Conservation (phyloP, 2,797 vertebrate genomes). For the Gallinago solitaria region DNA sequence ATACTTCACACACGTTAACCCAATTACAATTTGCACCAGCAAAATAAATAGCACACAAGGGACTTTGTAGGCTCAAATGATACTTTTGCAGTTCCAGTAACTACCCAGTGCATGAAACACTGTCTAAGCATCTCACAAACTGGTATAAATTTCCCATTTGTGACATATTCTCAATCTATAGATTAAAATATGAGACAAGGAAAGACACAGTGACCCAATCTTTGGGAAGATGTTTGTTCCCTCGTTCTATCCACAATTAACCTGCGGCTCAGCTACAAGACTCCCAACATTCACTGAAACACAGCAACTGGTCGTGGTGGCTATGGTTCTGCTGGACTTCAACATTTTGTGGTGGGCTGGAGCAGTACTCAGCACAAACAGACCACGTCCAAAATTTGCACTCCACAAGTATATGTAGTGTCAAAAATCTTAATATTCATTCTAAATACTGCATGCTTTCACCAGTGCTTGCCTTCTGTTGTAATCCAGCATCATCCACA, state of each 20-base stretch:
- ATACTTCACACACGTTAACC: not conserved
- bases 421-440: not conserved
- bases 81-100: not conserved
- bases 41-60: not conserved
- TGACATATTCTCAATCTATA: not conserved
- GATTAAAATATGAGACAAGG: not conserved
- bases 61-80: not conserved
- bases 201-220: not conserved
- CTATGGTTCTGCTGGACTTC: not conserved
- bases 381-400: not conserved
- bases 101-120: not conserved
- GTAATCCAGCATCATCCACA: not conserved
- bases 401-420: not conserved
- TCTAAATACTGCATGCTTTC: not conserved
- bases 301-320: not conserved
- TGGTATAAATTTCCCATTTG: not conserved
- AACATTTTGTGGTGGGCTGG: not conserved
- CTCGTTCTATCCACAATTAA: rapidly evolving
- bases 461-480: not conserved
- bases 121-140: not conserved
- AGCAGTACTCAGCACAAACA: not conserved
- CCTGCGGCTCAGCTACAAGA: too few relatives aligned
- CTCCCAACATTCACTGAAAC: not conserved
- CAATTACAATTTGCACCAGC: not conserved
- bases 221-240: rapidly evolving